Evolutionary conservation across 2,888 invertebrate species (phyloP).

Genomic region (Callyntrura sp.): DNA sequence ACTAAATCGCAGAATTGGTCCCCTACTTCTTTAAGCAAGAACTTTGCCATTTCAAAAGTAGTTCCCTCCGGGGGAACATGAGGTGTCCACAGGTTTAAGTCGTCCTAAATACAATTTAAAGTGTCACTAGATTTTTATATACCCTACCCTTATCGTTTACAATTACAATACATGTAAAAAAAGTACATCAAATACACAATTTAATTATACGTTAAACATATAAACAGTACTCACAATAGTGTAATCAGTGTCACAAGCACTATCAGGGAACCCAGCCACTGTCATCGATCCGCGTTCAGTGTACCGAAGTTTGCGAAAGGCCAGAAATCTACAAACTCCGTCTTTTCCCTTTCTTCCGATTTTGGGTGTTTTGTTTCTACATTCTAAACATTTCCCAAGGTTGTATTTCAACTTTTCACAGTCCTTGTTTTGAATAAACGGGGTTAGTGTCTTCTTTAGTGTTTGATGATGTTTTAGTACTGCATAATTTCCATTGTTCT

Average conservation of each 20-base stretch:
- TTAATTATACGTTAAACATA: constrained; percentile 43
- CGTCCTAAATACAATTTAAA: constrained; percentile 90
- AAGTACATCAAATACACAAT: too few species aligned
- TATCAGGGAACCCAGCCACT: constrained; percentile 97
- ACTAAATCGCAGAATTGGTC: constrained; percentile 98
- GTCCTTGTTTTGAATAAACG: constrained; percentile 60
- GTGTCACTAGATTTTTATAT: too few species aligned
- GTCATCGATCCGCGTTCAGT: constrained; percentile 94
- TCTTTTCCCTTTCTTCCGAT: constrained; percentile 92
- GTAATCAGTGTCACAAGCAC: constrained; percentile 88
- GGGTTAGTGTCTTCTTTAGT: constrained; percentile 34
- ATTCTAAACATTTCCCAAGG: constrained; percentile 91
- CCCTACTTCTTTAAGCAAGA: constrained; percentile 91
- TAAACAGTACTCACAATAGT: neutral
- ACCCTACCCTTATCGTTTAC: too few species aligned
- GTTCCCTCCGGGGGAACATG: constrained; percentile 90
- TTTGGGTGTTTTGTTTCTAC: constrained; percentile 94
- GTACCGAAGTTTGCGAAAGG: constrained; percentile 95
- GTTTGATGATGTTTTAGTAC: constrained; percentile 1
- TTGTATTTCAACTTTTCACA: constrained; percentile 59
- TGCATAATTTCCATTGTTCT: neutral
- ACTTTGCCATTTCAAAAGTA: constrained; percentile 94
- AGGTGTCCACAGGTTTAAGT: constrained; percentile 94
- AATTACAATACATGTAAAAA: too few species aligned
- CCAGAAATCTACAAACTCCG: constrained; percentile 98